These are phyloP conservation scores for Pterois miles DNA, from an alignment of 2,797 vertebrate species.

Conservation along the genomic window DNA sequence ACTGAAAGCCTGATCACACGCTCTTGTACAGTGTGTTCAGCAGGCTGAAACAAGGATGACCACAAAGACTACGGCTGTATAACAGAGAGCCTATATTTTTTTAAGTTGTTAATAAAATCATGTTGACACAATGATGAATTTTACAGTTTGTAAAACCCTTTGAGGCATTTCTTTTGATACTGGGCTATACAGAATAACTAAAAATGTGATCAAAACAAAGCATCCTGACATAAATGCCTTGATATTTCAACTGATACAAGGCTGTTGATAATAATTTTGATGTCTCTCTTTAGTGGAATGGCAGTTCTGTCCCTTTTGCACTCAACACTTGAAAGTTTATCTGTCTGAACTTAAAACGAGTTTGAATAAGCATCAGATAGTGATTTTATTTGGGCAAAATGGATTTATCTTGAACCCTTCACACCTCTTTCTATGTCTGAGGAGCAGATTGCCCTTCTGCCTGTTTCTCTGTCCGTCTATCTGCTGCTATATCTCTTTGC, in stretches of 20 bases:
- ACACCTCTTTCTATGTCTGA: conserved; percentile 4
- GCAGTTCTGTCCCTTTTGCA: neutral
- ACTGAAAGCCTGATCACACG: too few species aligned
- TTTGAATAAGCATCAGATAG: conserved; percentile 4
- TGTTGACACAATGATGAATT: neutral
- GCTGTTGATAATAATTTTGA: neutral
- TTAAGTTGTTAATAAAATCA: neutral
- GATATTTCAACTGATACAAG: neutral
- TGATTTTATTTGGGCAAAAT: conserved; percentile 4
- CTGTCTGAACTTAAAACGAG: neutral
- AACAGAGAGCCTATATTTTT: neutral
- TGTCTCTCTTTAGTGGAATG: neutral
- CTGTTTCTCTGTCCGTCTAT: neutral
- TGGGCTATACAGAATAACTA: neutral
- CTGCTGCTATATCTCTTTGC: neutral
- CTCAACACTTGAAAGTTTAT: neutral
- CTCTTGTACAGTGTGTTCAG: too few species aligned
- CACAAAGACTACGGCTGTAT: neutral
- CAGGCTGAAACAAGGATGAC: too few species aligned
- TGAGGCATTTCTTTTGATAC: neutral
- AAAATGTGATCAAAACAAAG: neutral
- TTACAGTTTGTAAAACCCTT: neutral
- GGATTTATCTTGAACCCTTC: conserved; percentile 18
- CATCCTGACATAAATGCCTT: neutral
- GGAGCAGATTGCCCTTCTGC: conserved; percentile 4